These are phyloP conservation scores for Cetoscarus ocellatus DNA, from an alignment of 2,797 vertebrate genomes.

Conservation along the genomic window DNA sequence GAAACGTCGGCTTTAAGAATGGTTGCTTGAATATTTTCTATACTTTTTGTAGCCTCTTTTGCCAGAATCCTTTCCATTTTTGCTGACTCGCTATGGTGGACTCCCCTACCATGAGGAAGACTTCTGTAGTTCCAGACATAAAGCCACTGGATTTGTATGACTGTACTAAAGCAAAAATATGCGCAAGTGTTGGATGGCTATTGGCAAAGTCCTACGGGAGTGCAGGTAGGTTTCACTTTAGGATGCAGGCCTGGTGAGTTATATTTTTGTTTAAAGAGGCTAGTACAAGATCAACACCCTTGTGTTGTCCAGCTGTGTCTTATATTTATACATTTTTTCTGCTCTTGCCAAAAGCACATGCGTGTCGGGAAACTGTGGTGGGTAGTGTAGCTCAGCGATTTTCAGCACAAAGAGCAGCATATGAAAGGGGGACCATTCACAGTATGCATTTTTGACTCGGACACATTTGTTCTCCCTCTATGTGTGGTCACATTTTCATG, in stretches of 20 bases:
- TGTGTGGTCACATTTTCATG: constrained; percentile 60
- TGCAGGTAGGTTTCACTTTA: constrained; percentile 85
- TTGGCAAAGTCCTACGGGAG: constrained; percentile 90
- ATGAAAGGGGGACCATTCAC: constrained; percentile 60
- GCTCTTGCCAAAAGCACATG: constrained; percentile 50
- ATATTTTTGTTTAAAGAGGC: neutral
- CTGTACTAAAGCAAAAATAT: constrained; percentile 89
- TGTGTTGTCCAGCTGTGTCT: constrained; percentile 39
- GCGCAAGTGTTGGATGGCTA: constrained; percentile 93
- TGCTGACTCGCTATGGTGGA: constrained; percentile 88
- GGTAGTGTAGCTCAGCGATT: constrained; percentile 78
- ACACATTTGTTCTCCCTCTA: constrained; percentile 75
- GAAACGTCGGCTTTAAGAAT: constrained; percentile 73
- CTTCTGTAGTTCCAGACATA: constrained; percentile 92
- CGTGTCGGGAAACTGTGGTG: constrained; percentile 55
- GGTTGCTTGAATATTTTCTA: constrained; percentile 74
- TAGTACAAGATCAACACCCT: constrained; percentile 8
- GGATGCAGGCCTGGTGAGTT: constrained; percentile 34
- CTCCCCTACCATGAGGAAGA: constrained; percentile 88
- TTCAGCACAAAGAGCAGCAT: constrained; percentile 80
- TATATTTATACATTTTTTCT: no score
- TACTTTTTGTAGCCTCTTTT: constrained; percentile 33
- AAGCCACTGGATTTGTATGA: constrained; percentile 94
- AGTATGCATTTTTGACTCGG: constrained; percentile 58
- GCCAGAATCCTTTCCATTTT: constrained; percentile 40